Evolutionary conservation across 2,888 invertebrate genomes (phyloP).

Genomic region (Caenorhabditis sinica): DNA sequence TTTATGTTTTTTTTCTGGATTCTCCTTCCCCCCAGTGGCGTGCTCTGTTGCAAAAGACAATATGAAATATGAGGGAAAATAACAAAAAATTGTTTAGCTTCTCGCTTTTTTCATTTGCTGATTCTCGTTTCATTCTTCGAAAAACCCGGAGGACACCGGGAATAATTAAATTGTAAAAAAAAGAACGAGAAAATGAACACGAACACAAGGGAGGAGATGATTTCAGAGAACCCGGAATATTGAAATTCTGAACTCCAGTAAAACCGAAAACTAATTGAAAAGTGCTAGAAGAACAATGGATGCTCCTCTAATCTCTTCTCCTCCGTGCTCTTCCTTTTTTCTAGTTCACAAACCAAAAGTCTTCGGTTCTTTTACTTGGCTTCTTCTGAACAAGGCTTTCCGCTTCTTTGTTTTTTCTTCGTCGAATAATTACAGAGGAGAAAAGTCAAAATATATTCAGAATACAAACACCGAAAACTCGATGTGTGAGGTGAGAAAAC

Average conservation of each 20-base stretch:
- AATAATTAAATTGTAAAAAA: slow-evolving; percentile 34
- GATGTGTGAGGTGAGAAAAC: slow-evolving; percentile 17
- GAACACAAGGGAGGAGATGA: background rate
- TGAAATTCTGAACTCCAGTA: background rate
- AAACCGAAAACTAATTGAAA: slow-evolving; percentile 8
- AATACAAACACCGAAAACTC: slow-evolving; percentile 6
- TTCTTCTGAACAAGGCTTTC: slow-evolving; percentile 18
- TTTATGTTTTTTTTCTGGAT: slow-evolving; percentile 32
- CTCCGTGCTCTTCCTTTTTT: background rate
- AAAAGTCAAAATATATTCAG: slow-evolving; percentile 2
- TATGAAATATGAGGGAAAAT: slow-evolving; percentile 5
- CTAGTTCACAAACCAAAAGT: slow-evolving; percentile 18
- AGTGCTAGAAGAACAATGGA: slow-evolving; percentile 10
- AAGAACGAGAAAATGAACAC: too few relatives aligned
- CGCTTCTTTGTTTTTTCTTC: slow-evolving; percentile 10
- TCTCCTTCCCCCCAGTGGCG: background rate
- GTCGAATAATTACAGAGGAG: slow-evolving; percentile 38
- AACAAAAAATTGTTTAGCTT: slow-evolving; percentile 28
- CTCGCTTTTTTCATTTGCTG: slow-evolving; percentile 15
- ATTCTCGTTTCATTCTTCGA: slow-evolving; percentile 10
- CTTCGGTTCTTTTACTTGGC: slow-evolving; percentile 9
- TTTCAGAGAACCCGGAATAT: background rate
- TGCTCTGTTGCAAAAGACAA: background rate
- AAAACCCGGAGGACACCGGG: background rate
- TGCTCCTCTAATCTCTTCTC: slow-evolving; percentile 4